Evolutionary conservation across 2,113 vertebrate genomes (phyloP).

Genomic region (Bujurquina vittata): DNA sequence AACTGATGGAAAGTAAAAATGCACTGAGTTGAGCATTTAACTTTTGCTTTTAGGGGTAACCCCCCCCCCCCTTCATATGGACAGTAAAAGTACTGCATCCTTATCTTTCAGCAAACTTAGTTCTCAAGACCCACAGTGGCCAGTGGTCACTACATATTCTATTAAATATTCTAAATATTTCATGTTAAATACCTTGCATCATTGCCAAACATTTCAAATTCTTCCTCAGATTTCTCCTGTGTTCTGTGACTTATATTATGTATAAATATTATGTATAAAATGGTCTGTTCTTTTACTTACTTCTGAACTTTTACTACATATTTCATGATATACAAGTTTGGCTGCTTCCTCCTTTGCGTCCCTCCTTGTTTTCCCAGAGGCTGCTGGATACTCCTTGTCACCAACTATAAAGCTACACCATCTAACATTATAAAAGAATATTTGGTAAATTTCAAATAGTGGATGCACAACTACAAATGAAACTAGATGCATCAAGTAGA

Average conservation of each 20-base stretch:
- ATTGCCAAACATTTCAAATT: background rate
- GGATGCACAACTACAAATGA: background rate
- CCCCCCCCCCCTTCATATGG: too few relatives aligned
- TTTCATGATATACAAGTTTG: constrained; percentile 54
- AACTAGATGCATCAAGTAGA: background rate
- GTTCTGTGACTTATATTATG: background rate
- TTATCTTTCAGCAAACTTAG: background rate
- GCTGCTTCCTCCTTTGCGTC: constrained; percentile 79
- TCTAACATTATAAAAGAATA: background rate
- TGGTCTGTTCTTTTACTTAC: background rate
- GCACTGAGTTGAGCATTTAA: background rate
- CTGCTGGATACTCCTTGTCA: constrained; percentile 62
- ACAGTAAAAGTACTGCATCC: background rate
- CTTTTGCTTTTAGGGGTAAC: background rate
- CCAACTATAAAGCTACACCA: constrained; percentile 63
- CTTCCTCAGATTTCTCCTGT: background rate
- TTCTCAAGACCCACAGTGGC: background rate
- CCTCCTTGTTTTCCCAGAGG: constrained; percentile 62
- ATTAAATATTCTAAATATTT: background rate
- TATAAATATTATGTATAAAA: too few relatives aligned
- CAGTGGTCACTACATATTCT: background rate
- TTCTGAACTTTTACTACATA: constrained; percentile 10
- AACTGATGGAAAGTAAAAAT: background rate
- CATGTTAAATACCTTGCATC: constrained; percentile 51
- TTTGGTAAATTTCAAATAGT: background rate